Evolutionary conservation across 1,140 invertebrate genomes (phyloP), one percentile per base, ranked within the genome.

Genomic region (Drosophila quadrilineata): DNA sequence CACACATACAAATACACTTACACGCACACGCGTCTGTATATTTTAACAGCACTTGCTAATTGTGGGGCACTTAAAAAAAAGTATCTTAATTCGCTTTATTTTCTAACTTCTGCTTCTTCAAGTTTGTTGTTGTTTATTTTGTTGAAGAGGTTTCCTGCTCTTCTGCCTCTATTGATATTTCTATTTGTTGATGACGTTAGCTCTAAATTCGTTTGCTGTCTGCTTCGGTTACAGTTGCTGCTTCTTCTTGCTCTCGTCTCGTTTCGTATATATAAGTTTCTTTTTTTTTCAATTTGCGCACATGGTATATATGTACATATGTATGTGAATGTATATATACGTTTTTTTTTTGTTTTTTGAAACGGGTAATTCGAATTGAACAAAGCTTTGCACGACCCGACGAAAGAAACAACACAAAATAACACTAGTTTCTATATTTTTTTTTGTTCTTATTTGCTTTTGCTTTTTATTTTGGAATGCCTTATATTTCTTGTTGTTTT

Each of bases 331-430:
- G n/a, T n/a, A n/a, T n/a, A n/a, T 22, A 14, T 45, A 16, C n/a
- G 40, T 43, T 36, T 14, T 19, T 38, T 56, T 72, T 21, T 9
- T 1, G 3, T 62, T 49, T 49, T 53, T 75, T 71, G 33, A 48
- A 54, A 74, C 75, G 67, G 58, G 63, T 84, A 82, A 84, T 82
- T 82, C 72, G 70, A 82, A 84, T 82, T 63, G 72, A 70, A 67
- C 71, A 75, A 60, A 80, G 54, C 45, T 67, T 45, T 24, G 26
- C 41, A 52, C 50, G 12, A 38, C 52, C 8, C 57, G 41, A 48
- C n/a, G 43, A 41, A 52, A 67, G 6, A 19, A 6, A 35, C 12
- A 33, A 10, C 14, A 38, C n/a, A 52, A 56, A 45, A 49, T 68
- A 63, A 56, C 65, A 68, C 58, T 50, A 48, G 24, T 60, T 60